Conservation (phyloP, 1,140 invertebrate species). For the Grapholita molesta region DNA sequence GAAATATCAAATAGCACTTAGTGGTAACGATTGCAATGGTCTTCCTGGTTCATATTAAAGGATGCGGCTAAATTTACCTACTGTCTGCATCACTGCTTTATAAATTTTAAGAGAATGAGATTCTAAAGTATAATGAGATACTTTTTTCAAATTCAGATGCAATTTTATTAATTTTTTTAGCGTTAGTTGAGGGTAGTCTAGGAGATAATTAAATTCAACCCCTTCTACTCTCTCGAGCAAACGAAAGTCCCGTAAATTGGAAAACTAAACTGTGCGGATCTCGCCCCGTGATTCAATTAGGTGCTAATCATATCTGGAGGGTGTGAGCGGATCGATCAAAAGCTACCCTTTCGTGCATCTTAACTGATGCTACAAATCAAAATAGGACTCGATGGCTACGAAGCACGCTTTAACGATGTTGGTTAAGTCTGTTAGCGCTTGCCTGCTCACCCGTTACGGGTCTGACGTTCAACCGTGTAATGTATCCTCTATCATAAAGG, state of each 20-base stretch:
- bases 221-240: conserved; percentile 57
- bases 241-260: conserved; percentile 74
- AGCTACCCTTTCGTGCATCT: conserved; percentile 40
- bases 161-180: conserved; percentile 51
- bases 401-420: conserved; percentile 12
- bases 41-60: conserved; percentile 18
- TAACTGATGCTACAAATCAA: conserved; percentile 21
- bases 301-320: conserved; percentile 75
- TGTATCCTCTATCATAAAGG: conserved; percentile 5
- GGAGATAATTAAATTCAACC: conserved; percentile 72
- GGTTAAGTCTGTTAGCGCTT: conserved; percentile 7
- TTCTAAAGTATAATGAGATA: conserved; percentile 30
- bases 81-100: conserved; percentile 27
- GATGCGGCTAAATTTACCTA: conserved; percentile 24
- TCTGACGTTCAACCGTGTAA: conserved; percentile 4
- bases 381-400: conserved; percentile 3
- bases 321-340: conserved; percentile 67
- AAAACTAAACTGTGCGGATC: conserved; percentile 75
- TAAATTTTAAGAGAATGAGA: conserved; percentile 35
- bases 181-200: conserved; percentile 47
- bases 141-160: conserved; percentile 40
- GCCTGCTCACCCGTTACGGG: conserved; percentile 4
- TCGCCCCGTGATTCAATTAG: conserved; percentile 74
- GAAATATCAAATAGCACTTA: conserved; percentile 41
- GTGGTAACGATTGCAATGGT: conserved; percentile 31